phyloP scores from a whole-genome alignment of 1,140 invertebrate species.

The Chionoecetes opilio region DNA sequence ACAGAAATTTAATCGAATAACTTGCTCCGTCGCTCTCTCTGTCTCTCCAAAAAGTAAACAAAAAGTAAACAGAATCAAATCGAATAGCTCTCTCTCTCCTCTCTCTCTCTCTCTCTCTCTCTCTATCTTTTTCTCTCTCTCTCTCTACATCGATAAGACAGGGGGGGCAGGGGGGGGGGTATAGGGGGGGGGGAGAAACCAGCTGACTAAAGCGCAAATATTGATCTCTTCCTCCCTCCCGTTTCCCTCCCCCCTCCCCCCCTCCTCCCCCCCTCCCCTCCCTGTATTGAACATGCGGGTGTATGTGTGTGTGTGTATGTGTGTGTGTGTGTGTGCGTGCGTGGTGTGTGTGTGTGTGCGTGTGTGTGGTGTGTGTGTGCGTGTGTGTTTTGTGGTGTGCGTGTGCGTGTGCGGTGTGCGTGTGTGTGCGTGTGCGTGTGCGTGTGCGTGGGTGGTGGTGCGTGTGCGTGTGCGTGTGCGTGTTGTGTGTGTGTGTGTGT shows the following conservation, averaged over 20 bases:
- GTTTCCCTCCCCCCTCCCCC: not conserved
- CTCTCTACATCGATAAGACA: not conserved
- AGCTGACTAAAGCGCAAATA: not conserved
- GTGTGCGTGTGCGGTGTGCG: not conserved
- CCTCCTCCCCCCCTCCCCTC: not conserved
- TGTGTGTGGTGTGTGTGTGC: not conserved
- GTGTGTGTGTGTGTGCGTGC: constrained; percentile 25
- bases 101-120: constrained; percentile 27
- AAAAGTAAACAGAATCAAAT: no score
- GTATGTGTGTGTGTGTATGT: constrained; percentile 9
- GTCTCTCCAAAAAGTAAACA: no score
- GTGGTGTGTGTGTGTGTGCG: constrained; percentile 24
- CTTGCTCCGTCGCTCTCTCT: no score
- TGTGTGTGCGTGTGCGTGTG: not conserved
- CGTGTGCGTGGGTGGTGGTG: not conserved
- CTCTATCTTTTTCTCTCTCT: not conserved
- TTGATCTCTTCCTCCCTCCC: not conserved
- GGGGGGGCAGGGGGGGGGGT: not conserved
- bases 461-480: not conserved
- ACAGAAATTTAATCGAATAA: no score
- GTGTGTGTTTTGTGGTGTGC: not conserved
- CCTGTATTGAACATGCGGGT: constrained; percentile 27
- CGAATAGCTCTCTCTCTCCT: constrained; percentile 25
- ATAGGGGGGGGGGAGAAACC: not conserved
- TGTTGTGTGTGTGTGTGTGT: constrained; percentile 9